These are phyloP conservation scores for Diplodus sargus DNA, from an alignment of 2,797 vertebrate species.

Conservation along the genomic window DNA sequence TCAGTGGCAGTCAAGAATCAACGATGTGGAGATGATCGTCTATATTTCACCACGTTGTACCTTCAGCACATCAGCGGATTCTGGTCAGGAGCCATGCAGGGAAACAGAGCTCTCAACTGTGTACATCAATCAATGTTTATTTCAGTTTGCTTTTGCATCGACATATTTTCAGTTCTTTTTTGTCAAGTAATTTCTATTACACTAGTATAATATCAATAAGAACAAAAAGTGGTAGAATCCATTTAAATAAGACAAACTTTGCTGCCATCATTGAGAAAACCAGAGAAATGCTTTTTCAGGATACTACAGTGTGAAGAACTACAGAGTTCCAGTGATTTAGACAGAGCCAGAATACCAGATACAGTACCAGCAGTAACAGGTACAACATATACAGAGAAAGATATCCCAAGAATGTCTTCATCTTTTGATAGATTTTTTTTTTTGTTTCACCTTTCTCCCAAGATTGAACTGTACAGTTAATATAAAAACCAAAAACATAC, in stretches of 20 bases:
- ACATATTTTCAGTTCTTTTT: constrained; percentile 85
- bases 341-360: constrained; percentile 85
- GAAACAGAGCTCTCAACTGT: constrained; percentile 55
- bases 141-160: constrained; percentile 87
- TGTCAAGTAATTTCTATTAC: constrained; percentile 85
- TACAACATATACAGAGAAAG: constrained; percentile 88
- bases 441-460: constrained; percentile 78
- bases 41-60: not conserved
- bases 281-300: constrained; percentile 75
- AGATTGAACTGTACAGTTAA: constrained; percentile 83
- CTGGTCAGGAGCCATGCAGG: not conserved
- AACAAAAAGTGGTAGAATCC: constrained; percentile 86
- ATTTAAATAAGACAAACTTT: constrained; percentile 86
- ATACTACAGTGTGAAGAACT: constrained; percentile 81
- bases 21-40: not conserved
- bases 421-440: constrained; percentile 66
- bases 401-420: constrained; percentile 72
- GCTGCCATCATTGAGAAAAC: constrained; percentile 83
- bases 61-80: not conserved
- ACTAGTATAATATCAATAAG: constrained; percentile 87
- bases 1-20: not conserved
- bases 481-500: constrained; percentile 87
- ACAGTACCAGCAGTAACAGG: constrained; percentile 88
- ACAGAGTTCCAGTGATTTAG: constrained; percentile 79
- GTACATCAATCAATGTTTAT: constrained; percentile 90